phyloP scores from a whole-genome alignment of 2,113 vertebrate species.

The Aegithalos caudatus region DNA sequence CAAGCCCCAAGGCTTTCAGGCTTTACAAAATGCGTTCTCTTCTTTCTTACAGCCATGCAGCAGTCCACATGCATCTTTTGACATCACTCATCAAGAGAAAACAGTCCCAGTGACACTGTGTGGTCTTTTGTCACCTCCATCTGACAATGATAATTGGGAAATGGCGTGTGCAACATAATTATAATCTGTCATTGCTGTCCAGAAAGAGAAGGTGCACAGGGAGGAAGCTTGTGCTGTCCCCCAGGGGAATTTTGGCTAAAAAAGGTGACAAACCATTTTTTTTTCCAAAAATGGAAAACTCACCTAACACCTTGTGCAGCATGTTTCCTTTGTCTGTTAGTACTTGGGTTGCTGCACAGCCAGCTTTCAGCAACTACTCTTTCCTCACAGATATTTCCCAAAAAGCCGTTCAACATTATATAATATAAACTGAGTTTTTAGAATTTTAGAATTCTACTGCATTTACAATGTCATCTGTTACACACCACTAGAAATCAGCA shows the following conservation, averaged over 20 bases:
- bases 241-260: neutral
- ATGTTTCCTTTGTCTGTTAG: neutral
- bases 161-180: fast-evolving
- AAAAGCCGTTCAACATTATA: neutral
- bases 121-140: neutral
- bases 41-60: neutral
- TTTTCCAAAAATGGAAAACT: neutral
- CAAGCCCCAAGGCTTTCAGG: neutral
- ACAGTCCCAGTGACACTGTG: neutral
- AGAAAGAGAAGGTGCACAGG: neutral
- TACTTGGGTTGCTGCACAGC: neutral
- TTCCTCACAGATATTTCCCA: neutral
- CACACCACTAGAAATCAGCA: neutral
- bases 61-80: neutral
- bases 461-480: neutral
- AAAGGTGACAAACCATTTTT: neutral
- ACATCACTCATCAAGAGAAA: neutral
- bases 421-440: neutral
- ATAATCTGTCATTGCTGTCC: neutral
- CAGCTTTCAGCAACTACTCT: neutral
- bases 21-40: neutral
- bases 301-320: fast-evolving
- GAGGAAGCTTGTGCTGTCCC: neutral
- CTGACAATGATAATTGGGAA: neutral
- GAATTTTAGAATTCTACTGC: neutral